A percentile compares a stretch with the other conserved stretches of the same genome.
Evolutionary conservation across 2,113 vertebrate genomes (phyloP).

Genomic region (Maccullochella peelii): DNA sequence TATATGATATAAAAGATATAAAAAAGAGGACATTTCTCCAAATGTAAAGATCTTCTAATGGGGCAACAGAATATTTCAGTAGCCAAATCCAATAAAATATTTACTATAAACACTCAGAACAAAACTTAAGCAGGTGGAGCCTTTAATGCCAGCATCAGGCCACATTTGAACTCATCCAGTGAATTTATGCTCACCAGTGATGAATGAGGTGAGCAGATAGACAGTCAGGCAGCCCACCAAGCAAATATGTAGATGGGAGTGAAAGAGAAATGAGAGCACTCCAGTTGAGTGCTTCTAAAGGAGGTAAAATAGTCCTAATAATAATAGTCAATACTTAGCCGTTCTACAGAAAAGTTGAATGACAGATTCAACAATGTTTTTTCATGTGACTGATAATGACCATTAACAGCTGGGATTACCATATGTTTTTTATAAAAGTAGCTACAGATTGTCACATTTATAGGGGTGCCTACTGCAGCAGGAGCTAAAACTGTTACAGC

Average conservation of each 20-base stretch:
- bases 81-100: not conserved
- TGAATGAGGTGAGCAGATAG: not conserved
- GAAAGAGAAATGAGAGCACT: not conserved
- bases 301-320: not conserved
- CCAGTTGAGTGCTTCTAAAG: not conserved
- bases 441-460: not conserved
- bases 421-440: not conserved
- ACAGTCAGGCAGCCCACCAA: not conserved
- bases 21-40: not conserved
- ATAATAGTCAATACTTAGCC: not conserved
- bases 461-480: not conserved
- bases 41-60: not conserved
- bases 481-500: not conserved
- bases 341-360: not conserved
- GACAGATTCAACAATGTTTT: not conserved
- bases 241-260: not conserved
- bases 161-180: slow-evolving; percentile 4
- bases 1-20: slow-evolving; percentile 6
- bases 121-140: not conserved
- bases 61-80: not conserved
- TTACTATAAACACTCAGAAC: not conserved
- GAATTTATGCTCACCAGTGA: not conserved
- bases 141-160: not conserved
- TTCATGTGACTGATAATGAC: not conserved
- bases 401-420: not conserved